Conservation (phyloP, 1,140 invertebrate genomes). For the Drosophila jambulina region DNA sequence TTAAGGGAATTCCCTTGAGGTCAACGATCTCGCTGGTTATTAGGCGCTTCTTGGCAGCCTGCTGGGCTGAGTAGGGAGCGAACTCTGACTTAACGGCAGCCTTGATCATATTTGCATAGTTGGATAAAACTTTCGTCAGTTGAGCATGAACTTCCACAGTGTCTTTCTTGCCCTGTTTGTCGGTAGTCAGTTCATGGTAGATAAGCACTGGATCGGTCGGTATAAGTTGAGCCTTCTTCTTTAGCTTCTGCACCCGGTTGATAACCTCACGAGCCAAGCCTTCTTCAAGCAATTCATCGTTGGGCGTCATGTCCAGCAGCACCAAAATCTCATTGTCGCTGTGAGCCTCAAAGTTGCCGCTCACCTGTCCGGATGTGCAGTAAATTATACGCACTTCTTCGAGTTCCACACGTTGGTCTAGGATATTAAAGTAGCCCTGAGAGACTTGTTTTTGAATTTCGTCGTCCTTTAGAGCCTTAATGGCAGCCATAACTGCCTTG, state of each 20-base stretch:
- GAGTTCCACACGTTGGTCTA: constrained; percentile 91
- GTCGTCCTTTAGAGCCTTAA: constrained; percentile 92
- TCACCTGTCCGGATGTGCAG: constrained; percentile 86
- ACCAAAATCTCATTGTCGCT: constrained; percentile 95
- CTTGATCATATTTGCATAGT: constrained; percentile 92
- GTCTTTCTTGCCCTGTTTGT: constrained; percentile 62
- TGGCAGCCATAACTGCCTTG: constrained; percentile 93
- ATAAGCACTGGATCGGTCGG: constrained; percentile 96
- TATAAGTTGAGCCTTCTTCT: constrained; percentile 97
- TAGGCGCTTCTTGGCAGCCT: constrained; percentile 85
- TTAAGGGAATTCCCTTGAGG: constrained; percentile 88
- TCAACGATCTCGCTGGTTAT: constrained; percentile 92
- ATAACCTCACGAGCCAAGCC: constrained; percentile 97
- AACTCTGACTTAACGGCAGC: constrained; percentile 92
- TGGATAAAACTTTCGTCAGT: constrained; percentile 89
- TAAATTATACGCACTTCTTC: constrained; percentile 96
- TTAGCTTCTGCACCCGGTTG: constrained; percentile 97
- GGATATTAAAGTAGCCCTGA: constrained; percentile 90
- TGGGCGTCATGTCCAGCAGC: constrained; percentile 91
- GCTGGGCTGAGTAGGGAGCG: constrained; percentile 84
- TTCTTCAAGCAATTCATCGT: constrained; percentile 96
- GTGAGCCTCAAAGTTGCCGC: constrained; percentile 93
- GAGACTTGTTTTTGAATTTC: constrained; percentile 92
- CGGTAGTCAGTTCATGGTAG: constrained; percentile 89
- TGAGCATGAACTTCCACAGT: constrained; percentile 83